Evolutionary conservation across 2,113 vertebrate genomes (phyloP), one percentile per base, ranked within the genome.

Genomic region (Neodontobutis hainanensis): DNA sequence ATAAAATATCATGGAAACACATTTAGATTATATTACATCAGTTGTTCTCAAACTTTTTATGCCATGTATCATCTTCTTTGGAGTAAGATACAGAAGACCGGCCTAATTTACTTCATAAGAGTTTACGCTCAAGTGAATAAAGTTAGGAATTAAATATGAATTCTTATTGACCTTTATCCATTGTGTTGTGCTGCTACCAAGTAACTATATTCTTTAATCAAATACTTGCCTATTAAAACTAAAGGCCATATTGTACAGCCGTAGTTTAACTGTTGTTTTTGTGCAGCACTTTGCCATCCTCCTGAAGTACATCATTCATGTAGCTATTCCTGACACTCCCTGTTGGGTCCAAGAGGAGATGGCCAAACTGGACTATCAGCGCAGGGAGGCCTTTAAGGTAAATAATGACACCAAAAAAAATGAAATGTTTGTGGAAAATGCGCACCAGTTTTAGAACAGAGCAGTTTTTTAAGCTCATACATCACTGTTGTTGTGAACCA

Each of bases 331-430:
- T 0, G 95, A 99, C 83, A 94, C 97, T 65, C 97, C 96, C 0
- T 93, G 92, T 43, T 99, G 97, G 96, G 95, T 98, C 57, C 91
- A 91, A 0, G 97, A 99, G 77, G 95, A 97, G 89, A 97, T 98
- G 93, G 95, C 97, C 68, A 98, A 97, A 81, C 91, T 99, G 56
- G 96, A 99, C 63, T 97, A 94, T 83, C 96, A 97, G 83, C 94
- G 96, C 49, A 94, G 96, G 2, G 95, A 98, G 74, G 96, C 96
- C 61, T 98, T 98, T 82, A 98, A 98, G 95, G 96, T 98, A 90
- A 51, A 57, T 14, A 12, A 58, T 42, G 9, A 43, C 11, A 55
- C 57, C 2, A 11, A 11, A 43, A 4, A n/a, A 34, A 5, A 2
- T 45, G 12, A 42, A n/a, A 6, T 5, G 40, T 4, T 40, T 15